Evolutionary conservation across 1,140 invertebrate species (phyloP).

Genomic region (Conus ventricosus): DNA sequence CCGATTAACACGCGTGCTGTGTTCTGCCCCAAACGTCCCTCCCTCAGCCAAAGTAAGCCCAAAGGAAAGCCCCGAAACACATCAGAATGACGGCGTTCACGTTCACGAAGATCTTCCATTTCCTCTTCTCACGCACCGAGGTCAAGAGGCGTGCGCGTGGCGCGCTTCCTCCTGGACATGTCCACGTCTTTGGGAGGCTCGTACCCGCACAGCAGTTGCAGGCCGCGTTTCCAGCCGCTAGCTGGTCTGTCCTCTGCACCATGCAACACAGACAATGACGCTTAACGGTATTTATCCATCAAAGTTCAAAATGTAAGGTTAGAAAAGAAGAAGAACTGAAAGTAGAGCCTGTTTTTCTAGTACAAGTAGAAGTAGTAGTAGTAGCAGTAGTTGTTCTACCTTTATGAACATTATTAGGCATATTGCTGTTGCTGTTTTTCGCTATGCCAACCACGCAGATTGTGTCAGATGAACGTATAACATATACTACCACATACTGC

Average conservation of each 20-base stretch:
- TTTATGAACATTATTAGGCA: too few species aligned
- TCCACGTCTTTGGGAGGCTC: constrained; percentile 52
- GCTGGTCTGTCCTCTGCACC: neutral
- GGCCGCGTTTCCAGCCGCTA: constrained; percentile 46
- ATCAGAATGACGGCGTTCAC: constrained; percentile 67
- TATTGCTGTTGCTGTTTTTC: too few species aligned
- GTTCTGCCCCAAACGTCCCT: too few species aligned
- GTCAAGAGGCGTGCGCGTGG: constrained; percentile 49
- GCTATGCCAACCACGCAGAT: too few species aligned
- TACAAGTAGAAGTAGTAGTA: too few species aligned
- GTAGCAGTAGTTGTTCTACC: too few species aligned
- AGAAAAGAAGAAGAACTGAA: neutral
- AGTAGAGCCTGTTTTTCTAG: neutral
- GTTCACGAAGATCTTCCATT: constrained; percentile 65
- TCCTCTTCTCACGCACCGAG: constrained; percentile 59
- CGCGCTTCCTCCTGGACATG: constrained; percentile 56
- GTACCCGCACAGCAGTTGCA: constrained; percentile 64
- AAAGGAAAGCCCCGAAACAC: constrained; percentile 66
- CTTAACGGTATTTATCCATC: too few species aligned
- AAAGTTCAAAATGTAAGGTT: neutral
- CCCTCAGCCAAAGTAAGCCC: constrained; percentile 65
- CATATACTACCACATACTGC: too few species aligned
- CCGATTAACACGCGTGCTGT: too few species aligned
- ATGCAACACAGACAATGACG: too few species aligned
- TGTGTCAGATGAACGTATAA: too few species aligned